phyloP scores from a whole-genome alignment of 2,888 invertebrate genomes.

The Clusia tigrina region DNA sequence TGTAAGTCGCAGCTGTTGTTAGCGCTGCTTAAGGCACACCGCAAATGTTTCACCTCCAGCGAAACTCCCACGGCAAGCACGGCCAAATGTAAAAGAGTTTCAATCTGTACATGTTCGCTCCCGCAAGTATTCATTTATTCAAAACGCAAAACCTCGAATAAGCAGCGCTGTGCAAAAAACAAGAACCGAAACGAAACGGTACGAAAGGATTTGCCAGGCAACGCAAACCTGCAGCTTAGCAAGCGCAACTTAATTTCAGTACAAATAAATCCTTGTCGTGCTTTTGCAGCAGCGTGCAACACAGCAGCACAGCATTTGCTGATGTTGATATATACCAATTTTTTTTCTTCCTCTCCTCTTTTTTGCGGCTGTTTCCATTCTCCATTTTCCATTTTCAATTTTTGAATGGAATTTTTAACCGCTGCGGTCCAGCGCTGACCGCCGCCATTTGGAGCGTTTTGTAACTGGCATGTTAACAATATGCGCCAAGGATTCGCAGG shows the following conservation, averaged over 20 bases:
- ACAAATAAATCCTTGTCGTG: constrained; percentile 45
- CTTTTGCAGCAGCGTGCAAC: not conserved
- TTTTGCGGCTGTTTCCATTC: not conserved
- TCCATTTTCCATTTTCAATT: too few species aligned
- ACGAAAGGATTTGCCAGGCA: not conserved
- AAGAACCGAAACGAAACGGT: not conserved
- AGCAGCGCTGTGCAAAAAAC: not conserved
- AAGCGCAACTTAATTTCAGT: constrained; percentile 53
- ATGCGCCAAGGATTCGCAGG: constrained; percentile 6
- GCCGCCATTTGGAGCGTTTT: constrained; percentile 7
- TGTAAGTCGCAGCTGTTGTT: not conserved
- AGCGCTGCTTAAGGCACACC: constrained; percentile 2
- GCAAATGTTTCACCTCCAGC: not conserved
- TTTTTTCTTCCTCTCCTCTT: not conserved
- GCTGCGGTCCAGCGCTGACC: not conserved
- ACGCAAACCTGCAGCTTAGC: constrained; percentile 2
- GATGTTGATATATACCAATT: constrained; percentile 4
- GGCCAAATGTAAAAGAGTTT: not conserved
- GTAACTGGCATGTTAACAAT: constrained; percentile 4
- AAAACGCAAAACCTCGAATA: constrained; percentile 6
- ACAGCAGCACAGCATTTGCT: not conserved
- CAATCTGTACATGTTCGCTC: constrained; percentile 1
- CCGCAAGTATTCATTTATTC: constrained; percentile 2
- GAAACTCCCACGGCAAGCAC: not conserved
- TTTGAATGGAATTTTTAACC: constrained; percentile 1